These are phyloP conservation scores for Cladorhizidae sp. DNA, from an alignment of 37 sponge, comb jelly and placozoan genomes.

Conservation along the genomic window DNA sequence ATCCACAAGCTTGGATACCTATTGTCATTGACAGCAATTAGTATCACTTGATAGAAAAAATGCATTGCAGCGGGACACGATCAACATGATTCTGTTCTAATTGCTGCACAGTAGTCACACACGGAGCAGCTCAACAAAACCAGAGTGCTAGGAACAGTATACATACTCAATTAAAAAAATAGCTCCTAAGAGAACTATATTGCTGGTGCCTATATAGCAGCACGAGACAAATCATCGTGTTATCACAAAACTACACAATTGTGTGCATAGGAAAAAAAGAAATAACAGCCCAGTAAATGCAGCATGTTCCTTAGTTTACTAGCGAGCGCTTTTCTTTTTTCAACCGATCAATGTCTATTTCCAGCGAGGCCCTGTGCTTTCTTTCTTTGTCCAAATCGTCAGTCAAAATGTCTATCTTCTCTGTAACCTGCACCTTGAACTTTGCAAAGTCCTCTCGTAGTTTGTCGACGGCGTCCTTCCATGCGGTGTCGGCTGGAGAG, in stretches of 20 bases:
- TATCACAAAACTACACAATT: background rate
- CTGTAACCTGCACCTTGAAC: conserved; percentile 15
- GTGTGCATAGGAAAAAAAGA: background rate
- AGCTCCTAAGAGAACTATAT: too few relatives aligned
- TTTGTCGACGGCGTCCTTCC: conserved; percentile 51
- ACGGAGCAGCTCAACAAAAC: too few relatives aligned
- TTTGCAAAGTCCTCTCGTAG: conserved; percentile 43
- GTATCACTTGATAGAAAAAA: too few relatives aligned
- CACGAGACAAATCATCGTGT: background rate
- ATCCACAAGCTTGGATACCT: too few relatives aligned
- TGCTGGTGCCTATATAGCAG: background rate
- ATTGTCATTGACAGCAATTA: too few relatives aligned
- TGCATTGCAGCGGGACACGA: too few relatives aligned
- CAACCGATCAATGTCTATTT: conserved; percentile 78
- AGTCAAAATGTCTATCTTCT: conserved; percentile 43
- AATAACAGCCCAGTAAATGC: background rate
- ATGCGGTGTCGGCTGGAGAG: background rate
- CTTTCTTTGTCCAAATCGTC: conserved; percentile 75
- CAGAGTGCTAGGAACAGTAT: too few relatives aligned
- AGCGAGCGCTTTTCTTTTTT: conserved; percentile 38
- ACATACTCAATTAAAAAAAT: too few relatives aligned
- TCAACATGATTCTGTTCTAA: too few relatives aligned
- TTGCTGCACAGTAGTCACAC: too few relatives aligned
- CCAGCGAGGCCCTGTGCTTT: conserved; percentile 49
- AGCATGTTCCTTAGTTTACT: too few relatives aligned